Evolutionary conservation across 2,113 vertebrate genomes (phyloP).

Genomic region (Oreochromis aureus): DNA sequence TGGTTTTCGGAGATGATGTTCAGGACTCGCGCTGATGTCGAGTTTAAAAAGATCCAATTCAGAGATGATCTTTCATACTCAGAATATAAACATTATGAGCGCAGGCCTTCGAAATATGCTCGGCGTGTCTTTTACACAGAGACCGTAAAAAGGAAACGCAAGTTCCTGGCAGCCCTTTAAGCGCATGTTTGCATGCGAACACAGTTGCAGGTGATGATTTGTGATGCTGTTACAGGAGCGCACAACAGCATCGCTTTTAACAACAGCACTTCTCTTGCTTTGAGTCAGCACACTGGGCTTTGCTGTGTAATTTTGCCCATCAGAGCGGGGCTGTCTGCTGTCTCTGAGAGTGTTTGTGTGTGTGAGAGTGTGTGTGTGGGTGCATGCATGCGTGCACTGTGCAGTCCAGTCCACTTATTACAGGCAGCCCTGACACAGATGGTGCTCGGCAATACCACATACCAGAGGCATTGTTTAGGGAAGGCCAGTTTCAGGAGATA

Average conservation of each 20-base stretch:
- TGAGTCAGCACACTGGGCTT: conserved; percentile 50
- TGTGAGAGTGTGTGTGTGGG: neutral
- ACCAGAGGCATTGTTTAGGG: conserved; percentile 81
- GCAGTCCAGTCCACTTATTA: conserved; percentile 77
- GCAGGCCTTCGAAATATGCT: neutral
- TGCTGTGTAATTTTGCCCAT: conserved; percentile 48
- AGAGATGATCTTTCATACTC: neutral
- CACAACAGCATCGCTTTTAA: neutral
- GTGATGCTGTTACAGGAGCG: neutral
- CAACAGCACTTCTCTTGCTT: neutral
- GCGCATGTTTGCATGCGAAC: neutral
- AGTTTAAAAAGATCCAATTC: neutral
- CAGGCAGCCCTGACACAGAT: conserved; percentile 78
- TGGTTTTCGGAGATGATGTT: neutral
- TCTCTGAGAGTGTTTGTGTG: neutral
- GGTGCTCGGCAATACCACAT: conserved; percentile 77
- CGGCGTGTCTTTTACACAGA: neutral
- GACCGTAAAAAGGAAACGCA: neutral
- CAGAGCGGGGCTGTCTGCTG: neutral
- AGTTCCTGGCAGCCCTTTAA: neutral
- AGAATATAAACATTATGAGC: conserved; percentile 15
- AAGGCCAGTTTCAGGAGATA: conserved; percentile 74
- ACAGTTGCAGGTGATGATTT: neutral
- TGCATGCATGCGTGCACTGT: neutral
- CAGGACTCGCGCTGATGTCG: neutral